These are phyloP conservation scores for Pelosia muscerda DNA, from an alignment of 2,888 invertebrate species.

Conservation along the genomic window DNA sequence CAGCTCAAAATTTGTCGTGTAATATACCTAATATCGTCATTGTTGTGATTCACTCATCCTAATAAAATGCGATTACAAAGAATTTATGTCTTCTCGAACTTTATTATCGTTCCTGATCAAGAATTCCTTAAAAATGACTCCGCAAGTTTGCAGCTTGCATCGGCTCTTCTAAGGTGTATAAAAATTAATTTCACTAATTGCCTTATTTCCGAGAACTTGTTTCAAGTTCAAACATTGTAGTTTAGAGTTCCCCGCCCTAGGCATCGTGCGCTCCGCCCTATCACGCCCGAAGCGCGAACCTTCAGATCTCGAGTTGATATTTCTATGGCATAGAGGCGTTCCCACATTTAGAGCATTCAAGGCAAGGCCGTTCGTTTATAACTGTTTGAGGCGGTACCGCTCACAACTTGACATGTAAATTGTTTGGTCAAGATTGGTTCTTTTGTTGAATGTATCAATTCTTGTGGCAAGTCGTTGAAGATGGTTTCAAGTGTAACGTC, in stretches of 20 bases:
- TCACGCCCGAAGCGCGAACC: conserved; percentile 67
- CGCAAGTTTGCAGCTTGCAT: conserved; percentile 58
- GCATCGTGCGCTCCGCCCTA: conserved; percentile 70
- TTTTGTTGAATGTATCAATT: conserved; percentile 53
- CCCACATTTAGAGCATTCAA: conserved; percentile 14
- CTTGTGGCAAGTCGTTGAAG: conserved; percentile 35
- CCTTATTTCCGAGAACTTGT: conserved; percentile 63
- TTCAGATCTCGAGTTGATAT: conserved; percentile 6
- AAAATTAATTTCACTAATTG: conserved; percentile 78
- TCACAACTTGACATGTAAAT: conserved; percentile 65
- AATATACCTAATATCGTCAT: too few relatives aligned
- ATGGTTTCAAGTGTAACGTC: conserved; percentile 40
- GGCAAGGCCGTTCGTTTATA: not conserved
- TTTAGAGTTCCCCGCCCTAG: conserved; percentile 66
- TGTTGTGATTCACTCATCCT: not conserved
- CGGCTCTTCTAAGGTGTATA: conserved; percentile 53
- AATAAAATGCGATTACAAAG: not conserved
- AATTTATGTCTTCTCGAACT: conserved; percentile 29
- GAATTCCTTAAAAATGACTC: conserved; percentile 48
- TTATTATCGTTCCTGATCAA: conserved; percentile 14
- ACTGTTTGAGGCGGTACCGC: conserved; percentile 44
- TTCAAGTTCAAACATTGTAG: conserved; percentile 61
- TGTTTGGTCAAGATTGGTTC: conserved; percentile 70
- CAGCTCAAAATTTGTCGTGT: too few relatives aligned
- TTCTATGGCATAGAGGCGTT: conserved; percentile 31